phyloP scores from a whole-genome alignment of 2,113 vertebrate genomes.

The Bos indicus region DNA sequence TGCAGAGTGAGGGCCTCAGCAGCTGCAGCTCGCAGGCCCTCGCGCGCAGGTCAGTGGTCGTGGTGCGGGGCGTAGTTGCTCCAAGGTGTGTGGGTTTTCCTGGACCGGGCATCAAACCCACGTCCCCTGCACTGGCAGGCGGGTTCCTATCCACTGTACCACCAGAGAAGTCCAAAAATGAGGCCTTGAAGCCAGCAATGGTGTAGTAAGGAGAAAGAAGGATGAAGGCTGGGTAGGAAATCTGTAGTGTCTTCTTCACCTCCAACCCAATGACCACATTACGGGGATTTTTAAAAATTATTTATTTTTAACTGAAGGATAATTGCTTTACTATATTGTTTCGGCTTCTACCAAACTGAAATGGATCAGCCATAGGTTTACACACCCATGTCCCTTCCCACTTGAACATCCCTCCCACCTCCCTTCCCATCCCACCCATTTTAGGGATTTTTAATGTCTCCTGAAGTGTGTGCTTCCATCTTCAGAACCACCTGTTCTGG shows the following conservation, averaged over 20 bases:
- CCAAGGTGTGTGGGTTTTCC: not conserved
- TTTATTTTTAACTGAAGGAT: not conserved
- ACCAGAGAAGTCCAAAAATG: not conserved
- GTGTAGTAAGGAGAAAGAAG: no score
- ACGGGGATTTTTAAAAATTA: not conserved
- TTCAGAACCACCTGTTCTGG: not conserved
- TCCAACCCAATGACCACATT: not conserved
- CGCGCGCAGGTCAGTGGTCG: not conserved
- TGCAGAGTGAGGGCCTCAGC: not conserved
- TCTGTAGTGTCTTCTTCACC: not conserved
- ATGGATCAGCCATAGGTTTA: not conserved
- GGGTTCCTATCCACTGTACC: not conserved
- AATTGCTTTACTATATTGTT: not conserved
- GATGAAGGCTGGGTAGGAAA: not conserved
- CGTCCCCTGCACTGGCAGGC: not conserved
- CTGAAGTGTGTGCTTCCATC: no score
- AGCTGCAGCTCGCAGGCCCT: not conserved
- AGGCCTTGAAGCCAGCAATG: not conserved
- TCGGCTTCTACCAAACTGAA: not conserved
- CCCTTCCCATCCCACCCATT: not conserved
- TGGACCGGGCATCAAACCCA: not conserved
- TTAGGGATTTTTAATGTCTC: not conserved
- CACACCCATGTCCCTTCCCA: not conserved
- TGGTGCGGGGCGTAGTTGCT: not conserved
- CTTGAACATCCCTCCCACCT: not conserved